A percentile compares a stretch with the other conserved stretches of the same genome.
Evolutionary conservation across 2,113 vertebrate genomes (phyloP).

Genomic region (Piaya cayana): DNA sequence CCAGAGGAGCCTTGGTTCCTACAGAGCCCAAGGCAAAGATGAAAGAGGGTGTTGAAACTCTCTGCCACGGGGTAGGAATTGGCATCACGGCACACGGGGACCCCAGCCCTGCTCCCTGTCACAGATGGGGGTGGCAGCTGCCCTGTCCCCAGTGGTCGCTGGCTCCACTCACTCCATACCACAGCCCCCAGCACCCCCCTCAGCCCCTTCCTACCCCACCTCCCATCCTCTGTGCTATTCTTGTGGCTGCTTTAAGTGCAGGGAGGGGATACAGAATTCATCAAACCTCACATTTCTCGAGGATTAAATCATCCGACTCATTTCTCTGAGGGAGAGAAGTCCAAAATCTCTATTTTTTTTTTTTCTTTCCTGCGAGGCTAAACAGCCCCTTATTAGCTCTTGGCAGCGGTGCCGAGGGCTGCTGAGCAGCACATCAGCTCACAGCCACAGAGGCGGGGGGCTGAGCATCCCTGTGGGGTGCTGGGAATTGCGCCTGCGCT

Average conservation of each 20-base stretch:
- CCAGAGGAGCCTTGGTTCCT: neutral
- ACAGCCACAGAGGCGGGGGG: fast-evolving
- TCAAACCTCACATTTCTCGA: neutral
- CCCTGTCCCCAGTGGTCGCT: neutral
- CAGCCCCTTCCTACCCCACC: neutral
- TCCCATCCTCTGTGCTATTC: neutral
- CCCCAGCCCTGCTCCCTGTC: neutral
- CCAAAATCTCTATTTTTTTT: neutral
- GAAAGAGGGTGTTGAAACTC: neutral
- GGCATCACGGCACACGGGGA: fast-evolving
- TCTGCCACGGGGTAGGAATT: fast-evolving
- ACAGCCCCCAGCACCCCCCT: neutral
- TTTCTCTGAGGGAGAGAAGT: neutral
- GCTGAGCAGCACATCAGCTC: neutral
- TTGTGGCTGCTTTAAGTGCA: neutral
- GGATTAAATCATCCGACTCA: slow-evolving; percentile 20
- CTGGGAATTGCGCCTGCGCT: neutral
- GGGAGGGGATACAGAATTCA: slow-evolving; percentile 20
- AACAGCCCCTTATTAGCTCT: neutral
- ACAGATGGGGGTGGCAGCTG: neutral
- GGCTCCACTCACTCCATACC: neutral
- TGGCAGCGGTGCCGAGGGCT: neutral
- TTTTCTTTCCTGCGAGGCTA: neutral
- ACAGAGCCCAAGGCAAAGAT: neutral
- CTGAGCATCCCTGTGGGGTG: neutral